Base-by-base conservation (phyloP, 2,113 vertebrate genomes). In the Prionailurus viverrinus region DNA sequence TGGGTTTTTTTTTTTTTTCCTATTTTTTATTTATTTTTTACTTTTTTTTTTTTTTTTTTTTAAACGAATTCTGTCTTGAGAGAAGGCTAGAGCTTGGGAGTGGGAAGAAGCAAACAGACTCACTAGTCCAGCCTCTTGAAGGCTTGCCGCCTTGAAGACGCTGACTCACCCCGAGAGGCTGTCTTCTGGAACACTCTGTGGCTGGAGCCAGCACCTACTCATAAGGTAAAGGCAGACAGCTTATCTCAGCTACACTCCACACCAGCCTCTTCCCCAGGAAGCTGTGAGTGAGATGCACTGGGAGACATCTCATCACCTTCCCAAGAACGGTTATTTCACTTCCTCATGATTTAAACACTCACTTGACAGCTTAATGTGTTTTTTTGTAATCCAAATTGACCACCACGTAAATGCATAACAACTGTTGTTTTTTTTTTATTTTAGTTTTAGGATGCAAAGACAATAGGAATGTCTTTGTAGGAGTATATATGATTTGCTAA, bases 51-150 rank as follows among this genome's bases (percentile, higher is more conserved):
- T 36, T 55, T 92, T 25, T 58, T 58, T 81, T 45, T 39, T 41
- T 91, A 23, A 98, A 98, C 96, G 96, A 98, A 98, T 98, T 97
- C 91, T 97, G 91, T 98, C 96, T 98, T 81, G 73, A 92, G 82
- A 71, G 55, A 93, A 92, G 61, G 92, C 58, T 73, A 2, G 58
- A 39, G 23, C 74, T 82, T 14, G 12, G 1, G 65, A 74, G 55
- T 36, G 29, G 31, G 10, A 58, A 79, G 80, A 96, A 96, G 76
- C 68, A 98, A 98, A 98, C 95, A 98, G 39, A 78, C 97, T 48
- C 98, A 73, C 78, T 93, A 68, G 97, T 89, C 82, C 91, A 92
- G 73, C 41, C 10, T 96, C 97, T 36, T 3, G 97, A 98, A 58
- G 55, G 55, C 58, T 96, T 96, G 95, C 78, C 86, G 31, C 84